Percentiles rank a stretch among this genome's conserved stretches.
Conservation (phyloP, 2,888 invertebrate species). For the Amphipoea oculea region DNA sequence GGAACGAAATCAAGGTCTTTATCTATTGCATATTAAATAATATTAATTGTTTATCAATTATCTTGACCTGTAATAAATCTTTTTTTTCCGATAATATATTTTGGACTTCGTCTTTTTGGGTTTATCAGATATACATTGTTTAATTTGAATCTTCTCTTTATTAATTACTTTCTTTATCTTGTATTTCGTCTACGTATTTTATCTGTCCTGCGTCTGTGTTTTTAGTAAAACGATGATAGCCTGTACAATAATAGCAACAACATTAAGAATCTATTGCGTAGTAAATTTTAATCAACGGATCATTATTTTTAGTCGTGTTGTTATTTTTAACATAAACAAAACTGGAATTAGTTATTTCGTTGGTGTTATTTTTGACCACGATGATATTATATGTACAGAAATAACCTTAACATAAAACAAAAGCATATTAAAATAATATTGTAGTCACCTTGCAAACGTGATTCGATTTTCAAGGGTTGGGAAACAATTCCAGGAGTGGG, state of each 20-base stretch:
- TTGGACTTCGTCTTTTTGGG: neutral
- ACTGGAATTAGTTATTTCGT: neutral
- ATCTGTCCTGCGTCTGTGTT: conserved; percentile 21
- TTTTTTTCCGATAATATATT: neutral
- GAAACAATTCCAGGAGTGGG: neutral
- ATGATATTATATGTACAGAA: neutral
- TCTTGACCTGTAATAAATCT: neutral
- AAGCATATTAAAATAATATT: neutral
- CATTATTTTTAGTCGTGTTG: conserved; percentile 21
- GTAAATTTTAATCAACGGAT: conserved; percentile 13
- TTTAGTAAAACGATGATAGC: conserved; percentile 25
- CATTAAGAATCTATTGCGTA: conserved; percentile 8
- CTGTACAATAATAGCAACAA: conserved; percentile 22
- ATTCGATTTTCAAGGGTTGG: too few relatives aligned
- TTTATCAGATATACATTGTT: conserved; percentile 18
- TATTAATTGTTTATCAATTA: conserved; percentile 13
- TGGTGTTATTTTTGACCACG: neutral
- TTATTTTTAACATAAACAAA: conserved; percentile 15
- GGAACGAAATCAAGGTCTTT: conserved; percentile 2
- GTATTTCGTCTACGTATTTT: conserved; percentile 25
- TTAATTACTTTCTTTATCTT: conserved; percentile 29
- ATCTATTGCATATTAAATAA: neutral
- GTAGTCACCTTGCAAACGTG: neutral
- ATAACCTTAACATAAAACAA: neutral
- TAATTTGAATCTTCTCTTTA: neutral